Base-by-base conservation (phyloP, 2,888 invertebrate species). In the Pardosa pseudoannulata region DNA sequence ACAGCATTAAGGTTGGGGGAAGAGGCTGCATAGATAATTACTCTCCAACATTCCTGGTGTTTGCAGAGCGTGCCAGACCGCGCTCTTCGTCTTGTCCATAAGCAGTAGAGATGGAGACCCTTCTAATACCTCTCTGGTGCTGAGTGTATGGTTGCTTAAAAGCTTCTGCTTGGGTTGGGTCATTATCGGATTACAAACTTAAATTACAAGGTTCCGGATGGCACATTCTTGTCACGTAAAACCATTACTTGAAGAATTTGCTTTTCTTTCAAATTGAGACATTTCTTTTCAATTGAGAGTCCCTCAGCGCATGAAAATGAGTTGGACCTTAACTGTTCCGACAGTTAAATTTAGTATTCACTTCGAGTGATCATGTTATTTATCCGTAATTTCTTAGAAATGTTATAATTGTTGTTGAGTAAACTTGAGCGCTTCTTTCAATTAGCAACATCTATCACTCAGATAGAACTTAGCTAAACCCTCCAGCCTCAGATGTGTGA, bases 171-270 rank as follows among this genome's bases (percentile, higher is more conserved):
- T 65, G 6, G 73, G 36, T 32, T 29, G 36, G 50, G 80, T 83
- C 76, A 83, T 83, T 83, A 83, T 83, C 83, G 83, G 83, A 83
- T 83, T 83, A 83, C 76, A 78, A 67, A 76, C 83, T 83, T 76
- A 64, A 83, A 80, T 80, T 80, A 80, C 73, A 80, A 80, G 73
- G 27, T 32, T 56, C 39, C 31, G 67, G 70, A 36, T 27, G 82
- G 27, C 32, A 28, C 67, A 80, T 80, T 80, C 80, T 80, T 73
- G 72, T 80, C 80, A 80, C 80, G 80, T 80, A 46, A 27, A 50
- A 32, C 73, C 67, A 72, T 80, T 80, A 80, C 73, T 73, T 65
- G 80, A 80, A 73, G 73, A 65, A 72, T 72, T 72, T 72, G 64
- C 64, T 41, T 46, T 71, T 65, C 78, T 68, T 79, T 79, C 78